These are phyloP conservation scores for Eretmochelys imbricata DNA, from an alignment of 2,113 vertebrate genomes.

Conservation along the genomic window DNA sequence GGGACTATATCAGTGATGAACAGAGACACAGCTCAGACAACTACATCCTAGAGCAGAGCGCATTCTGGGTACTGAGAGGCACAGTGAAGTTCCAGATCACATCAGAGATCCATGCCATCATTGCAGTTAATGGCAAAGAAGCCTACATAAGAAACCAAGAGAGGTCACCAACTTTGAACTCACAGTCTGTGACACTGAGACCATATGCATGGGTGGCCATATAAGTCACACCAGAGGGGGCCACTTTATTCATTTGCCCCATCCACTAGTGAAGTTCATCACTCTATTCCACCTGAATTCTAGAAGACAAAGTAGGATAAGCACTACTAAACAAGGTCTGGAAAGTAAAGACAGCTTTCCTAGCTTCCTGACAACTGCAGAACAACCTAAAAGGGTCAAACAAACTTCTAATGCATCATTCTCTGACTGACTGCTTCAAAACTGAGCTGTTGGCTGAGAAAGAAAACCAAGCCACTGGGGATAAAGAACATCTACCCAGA, in stretches of 20 bases:
- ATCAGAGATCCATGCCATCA: neutral
- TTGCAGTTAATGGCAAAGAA: neutral
- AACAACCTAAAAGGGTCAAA: neutral
- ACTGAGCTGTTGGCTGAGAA: too few relatives aligned
- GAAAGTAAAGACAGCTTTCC: neutral
- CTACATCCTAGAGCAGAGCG: neutral
- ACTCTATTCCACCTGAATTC: neutral
- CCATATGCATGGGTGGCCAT: neutral
- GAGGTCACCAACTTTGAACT: neutral
- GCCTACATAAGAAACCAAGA: neutral
- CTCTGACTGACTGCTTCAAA: neutral
- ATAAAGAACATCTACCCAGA: neutral
- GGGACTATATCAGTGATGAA: neutral
- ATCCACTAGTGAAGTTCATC: neutral
- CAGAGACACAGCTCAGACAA: neutral
- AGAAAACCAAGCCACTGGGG: neutral
- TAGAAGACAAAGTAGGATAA: neutral
- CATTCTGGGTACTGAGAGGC: too few relatives aligned
- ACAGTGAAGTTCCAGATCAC: neutral
- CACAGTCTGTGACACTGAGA: neutral
- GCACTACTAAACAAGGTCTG: neutral
- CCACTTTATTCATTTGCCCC: neutral
- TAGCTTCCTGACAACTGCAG: neutral
- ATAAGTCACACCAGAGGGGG: neutral
- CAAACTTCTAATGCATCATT: accelerated